Evolutionary conservation across 1,140 invertebrate species (phyloP).

Genomic region (Pectinophora gossypiella): DNA sequence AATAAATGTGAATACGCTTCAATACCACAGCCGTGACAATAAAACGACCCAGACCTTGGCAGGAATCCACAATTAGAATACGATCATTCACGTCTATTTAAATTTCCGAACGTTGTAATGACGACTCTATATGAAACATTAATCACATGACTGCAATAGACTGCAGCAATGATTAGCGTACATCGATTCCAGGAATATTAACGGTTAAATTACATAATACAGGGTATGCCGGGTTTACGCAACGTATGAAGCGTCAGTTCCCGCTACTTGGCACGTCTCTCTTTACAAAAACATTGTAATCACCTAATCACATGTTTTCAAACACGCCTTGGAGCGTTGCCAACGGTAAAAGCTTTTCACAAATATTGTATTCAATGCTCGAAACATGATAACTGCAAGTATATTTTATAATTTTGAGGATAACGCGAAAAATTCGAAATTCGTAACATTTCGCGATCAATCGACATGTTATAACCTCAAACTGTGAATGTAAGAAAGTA

Average conservation of each 20-base stretch:
- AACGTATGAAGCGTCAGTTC: constrained; percentile 26
- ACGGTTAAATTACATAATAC: constrained; percentile 9
- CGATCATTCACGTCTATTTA: not conserved
- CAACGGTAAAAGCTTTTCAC: constrained; percentile 31
- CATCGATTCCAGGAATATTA: not conserved
- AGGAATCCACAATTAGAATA: constrained; percentile 56
- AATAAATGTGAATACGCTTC: constrained; percentile 1
- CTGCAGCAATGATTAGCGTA: not conserved
- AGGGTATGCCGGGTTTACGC: constrained; percentile 23
- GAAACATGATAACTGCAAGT: too few relatives aligned
- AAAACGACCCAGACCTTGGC: constrained; percentile 62
- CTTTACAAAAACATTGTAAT: constrained; percentile 45
- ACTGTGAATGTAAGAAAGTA: not conserved
- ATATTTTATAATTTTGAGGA: too few relatives aligned
- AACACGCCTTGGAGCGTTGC: constrained; percentile 46
- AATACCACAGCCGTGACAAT: constrained; percentile 39
- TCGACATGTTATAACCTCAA: not conserved
- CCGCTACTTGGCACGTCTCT: constrained; percentile 30
- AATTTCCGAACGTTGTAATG: not conserved
- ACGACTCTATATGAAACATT: not conserved
- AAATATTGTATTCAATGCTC: constrained; percentile 24
- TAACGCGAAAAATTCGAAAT: too few relatives aligned
- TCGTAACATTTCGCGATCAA: too few relatives aligned
- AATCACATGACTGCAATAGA: constrained; percentile 1
- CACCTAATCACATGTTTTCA: constrained; percentile 45